Percentiles rank a stretch among this genome's conserved stretches.
Evolutionary conservation across 2,797 vertebrate genomes (phyloP).

Genomic region (Cottoperca gobio): DNA sequence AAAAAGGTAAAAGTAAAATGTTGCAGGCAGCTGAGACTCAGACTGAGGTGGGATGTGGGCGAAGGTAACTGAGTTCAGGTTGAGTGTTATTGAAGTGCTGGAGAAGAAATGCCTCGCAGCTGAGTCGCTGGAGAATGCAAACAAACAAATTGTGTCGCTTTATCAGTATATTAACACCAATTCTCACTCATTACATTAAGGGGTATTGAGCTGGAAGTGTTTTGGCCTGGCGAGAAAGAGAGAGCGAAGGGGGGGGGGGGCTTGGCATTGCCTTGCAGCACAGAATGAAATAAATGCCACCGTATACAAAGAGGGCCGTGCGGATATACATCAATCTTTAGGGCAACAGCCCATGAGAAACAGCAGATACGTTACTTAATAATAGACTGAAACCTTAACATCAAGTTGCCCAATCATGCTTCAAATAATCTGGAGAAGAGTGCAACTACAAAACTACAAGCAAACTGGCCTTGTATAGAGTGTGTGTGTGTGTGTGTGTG

Average conservation of each 20-base stretch:
- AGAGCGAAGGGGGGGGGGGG: neutral
- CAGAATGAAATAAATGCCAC: conserved; percentile 74
- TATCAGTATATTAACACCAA: conserved; percentile 91
- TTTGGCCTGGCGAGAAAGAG: conserved; percentile 68
- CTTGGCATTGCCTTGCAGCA: conserved; percentile 79
- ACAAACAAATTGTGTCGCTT: conserved; percentile 84
- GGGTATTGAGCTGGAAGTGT: conserved; percentile 83
- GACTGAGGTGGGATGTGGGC: conserved; percentile 43
- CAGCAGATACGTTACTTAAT: conserved; percentile 55
- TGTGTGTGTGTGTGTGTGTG: conserved; percentile 5
- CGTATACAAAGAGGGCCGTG: conserved; percentile 43
- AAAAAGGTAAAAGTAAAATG: conserved; percentile 1
- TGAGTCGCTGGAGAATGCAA: conserved; percentile 68
- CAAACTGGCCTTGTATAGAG: conserved; percentile 16
- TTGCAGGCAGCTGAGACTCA: conserved; percentile 5
- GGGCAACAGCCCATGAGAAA: conserved; percentile 61
- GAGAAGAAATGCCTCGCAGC: conserved; percentile 79
- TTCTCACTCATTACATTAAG: conserved; percentile 88
- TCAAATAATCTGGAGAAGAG: conserved; percentile 18
- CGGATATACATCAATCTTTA: conserved; percentile 74
- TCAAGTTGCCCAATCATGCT: conserved; percentile 44
- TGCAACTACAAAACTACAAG: conserved; percentile 28
- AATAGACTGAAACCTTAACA: conserved; percentile 36
- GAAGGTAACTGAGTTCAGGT: conserved; percentile 61
- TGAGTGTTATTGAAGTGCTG: conserved; percentile 71